Base-by-base conservation (phyloP, 2,797 vertebrate genomes). In the Buceros bicornis region DNA sequence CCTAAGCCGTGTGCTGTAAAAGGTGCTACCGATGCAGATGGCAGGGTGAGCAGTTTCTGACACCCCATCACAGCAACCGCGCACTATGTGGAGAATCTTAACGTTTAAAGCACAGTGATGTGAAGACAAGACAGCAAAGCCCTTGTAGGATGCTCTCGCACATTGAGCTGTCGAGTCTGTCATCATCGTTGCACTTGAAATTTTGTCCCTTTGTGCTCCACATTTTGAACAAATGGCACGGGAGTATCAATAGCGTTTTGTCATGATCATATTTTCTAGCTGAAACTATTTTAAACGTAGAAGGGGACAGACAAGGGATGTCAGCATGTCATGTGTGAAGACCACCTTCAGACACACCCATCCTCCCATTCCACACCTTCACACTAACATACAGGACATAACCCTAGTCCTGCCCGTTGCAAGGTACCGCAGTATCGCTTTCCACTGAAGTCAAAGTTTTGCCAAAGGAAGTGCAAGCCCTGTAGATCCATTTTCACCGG, bases 401-500 rank as follows among this genome's bases (percentile, higher is more conserved):
- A 25, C 43, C 84, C 70, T 22, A n/a, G 48, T 42, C n/a, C 78
- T 70, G 40, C 42, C 60, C 13, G 0, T 61, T 57, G 73, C 42
- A 28, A 70, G 62, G 70, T 43, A 33, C 58, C 22, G 5, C 8
- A 2, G 19, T 77, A 90, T 87, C 71, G 47, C 10, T 3, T 95
- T 95, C 90, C 33, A 5, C 43, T 60, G 29, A 82, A 84, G 48
- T 17, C 12, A 0, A 74, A 80, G 50, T 28, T 93, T 60, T 84
- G 91, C 77, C 88, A 93, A 92, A 76, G 33, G 78, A 93, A 95
- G 82, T 67, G 73, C 67, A 71, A 85, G 17, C 29, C 71, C 65
- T 90, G 85, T 54, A 92, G 91, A 84, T 89, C 61, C 18, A 13
- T 97, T 97, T 94, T 82, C 88, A 69, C 31, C 56, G 88, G 79